phyloP scores from a whole-genome alignment of 2,888 invertebrate species.

The Emmelina monodactyla region DNA sequence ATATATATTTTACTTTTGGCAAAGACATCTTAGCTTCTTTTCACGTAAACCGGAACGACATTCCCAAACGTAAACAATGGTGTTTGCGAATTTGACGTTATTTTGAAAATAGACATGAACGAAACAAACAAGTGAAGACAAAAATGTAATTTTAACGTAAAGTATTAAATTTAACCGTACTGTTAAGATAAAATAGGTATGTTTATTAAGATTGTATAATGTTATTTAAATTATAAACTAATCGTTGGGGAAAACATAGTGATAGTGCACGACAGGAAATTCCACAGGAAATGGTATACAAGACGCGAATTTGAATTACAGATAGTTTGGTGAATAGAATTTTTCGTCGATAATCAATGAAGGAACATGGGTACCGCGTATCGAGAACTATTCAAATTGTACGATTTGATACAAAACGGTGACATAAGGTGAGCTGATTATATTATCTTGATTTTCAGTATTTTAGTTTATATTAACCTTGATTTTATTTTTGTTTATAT shows the following conservation, averaged over 20 bases:
- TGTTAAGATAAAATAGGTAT: too few species aligned
- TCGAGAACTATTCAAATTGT: constrained; percentile 59
- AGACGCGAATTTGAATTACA: constrained; percentile 33
- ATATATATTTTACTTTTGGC: too few species aligned
- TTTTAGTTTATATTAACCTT: background rate
- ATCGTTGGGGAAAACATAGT: too few species aligned
- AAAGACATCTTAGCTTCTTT: too few species aligned
- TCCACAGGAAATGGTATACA: constrained; percentile 47
- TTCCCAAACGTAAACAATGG: constrained; percentile 37
- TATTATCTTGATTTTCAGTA: constrained; percentile 5
- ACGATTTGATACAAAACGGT: constrained; percentile 71
- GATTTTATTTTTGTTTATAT: background rate
- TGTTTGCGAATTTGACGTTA: constrained; percentile 33
- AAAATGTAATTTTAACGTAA: constrained; percentile 10
- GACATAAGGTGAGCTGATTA: constrained; percentile 55
- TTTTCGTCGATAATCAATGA: constrained; percentile 24
- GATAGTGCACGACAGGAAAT: constrained; percentile 29
- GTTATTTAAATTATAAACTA: too few species aligned
- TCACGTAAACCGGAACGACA: constrained; percentile 25
- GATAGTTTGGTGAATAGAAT: constrained; percentile 24
- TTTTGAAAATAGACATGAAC: constrained; percentile 30
- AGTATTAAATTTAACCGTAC: too few species aligned
- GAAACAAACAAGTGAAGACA: constrained; percentile 22
- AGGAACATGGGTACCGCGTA: constrained; percentile 41
- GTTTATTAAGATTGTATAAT: too few species aligned